Conservation (phyloP, 2,113 vertebrate species). For the Hemiscyllium ocellatum region DNA sequence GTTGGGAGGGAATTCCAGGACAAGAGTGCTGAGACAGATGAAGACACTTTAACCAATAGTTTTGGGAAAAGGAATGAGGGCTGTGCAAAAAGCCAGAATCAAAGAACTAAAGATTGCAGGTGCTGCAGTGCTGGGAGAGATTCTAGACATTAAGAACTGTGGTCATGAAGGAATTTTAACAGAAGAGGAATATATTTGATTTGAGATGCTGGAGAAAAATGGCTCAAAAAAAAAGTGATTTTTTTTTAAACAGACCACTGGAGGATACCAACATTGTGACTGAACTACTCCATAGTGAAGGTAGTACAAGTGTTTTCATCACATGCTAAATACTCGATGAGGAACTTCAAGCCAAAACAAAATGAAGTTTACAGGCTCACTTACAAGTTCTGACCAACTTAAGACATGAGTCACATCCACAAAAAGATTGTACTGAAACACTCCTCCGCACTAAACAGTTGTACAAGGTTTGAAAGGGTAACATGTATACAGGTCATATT, state of each 20-base stretch:
- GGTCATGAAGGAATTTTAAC: neutral
- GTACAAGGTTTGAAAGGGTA: neutral
- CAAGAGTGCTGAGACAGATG: neutral
- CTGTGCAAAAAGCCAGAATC: neutral
- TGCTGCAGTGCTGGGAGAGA: neutral
- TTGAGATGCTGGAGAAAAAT: neutral
- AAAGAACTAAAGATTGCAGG: neutral
- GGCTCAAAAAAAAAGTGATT: neutral
- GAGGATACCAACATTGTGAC: neutral
- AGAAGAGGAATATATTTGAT: neutral
- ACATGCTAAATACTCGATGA: neutral
- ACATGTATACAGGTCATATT: neutral
- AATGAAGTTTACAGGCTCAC: no score
- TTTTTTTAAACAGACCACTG: neutral
- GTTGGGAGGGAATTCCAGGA: neutral
- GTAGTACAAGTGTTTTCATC: neutral
- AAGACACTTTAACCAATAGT: neutral
- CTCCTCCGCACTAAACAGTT: neutral
- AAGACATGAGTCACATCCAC: neutral
- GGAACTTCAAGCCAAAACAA: neutral
- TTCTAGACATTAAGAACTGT: neutral
- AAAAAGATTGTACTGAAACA: neutral
- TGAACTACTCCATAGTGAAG: neutral
- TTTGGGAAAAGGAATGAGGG: neutral
- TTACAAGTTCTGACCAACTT: neutral